Base-by-base conservation (phyloP, 2,113 vertebrate species). In the Uropsilus gracilis region DNA sequence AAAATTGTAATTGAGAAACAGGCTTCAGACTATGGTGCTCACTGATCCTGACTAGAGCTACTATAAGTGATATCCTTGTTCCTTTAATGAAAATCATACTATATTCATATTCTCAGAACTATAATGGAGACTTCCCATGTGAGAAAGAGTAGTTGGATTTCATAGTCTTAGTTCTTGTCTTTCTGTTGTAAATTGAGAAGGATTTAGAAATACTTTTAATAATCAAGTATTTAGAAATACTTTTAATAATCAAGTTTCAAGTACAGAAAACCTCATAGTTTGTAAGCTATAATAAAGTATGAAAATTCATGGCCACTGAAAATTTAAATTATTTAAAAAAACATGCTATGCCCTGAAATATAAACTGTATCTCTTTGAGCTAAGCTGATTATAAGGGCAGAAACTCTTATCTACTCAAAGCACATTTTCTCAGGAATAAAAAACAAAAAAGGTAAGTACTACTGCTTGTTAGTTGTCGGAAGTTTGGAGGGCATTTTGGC, bases 261-360 rank as follows among this genome's bases (percentile, higher is more conserved):
- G 28, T 9, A 48, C 59, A 71, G 17, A 92, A 89, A 89, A 77
- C 66, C 63, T 42, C 63, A 9, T n/a, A n/a, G 28, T 77, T 66
- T 66, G 17, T 77, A 76, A 78, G 86, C 7, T 89, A 20, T 42
- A 87, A 78, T 92, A 87, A 78, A 92, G 12, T 6, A 72, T 78
- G 59, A 90, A 90, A 92, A 83, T 59, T 55, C 53, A 82, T 1
- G 7, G 69, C 28, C 39, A 89, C 3, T 94, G 34, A 76, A 94
- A 72, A 46, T 57, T 92, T 78, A 90, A 83, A 92, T 48, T 83
- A 93, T 57, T 68, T 90, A 80, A 37, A 83, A 71, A 91, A 44
- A 85, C 13, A 46, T 46, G 8, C 32, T 57, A 71, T 57, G 30
- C 26, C 22, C 76, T 6, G 3, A 95, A 71, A 86, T 34, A 88